Percentiles rank a stretch among this genome's conserved stretches.
Conservation (phyloP, 2,113 vertebrate species). For the Platysteira castanea region DNA sequence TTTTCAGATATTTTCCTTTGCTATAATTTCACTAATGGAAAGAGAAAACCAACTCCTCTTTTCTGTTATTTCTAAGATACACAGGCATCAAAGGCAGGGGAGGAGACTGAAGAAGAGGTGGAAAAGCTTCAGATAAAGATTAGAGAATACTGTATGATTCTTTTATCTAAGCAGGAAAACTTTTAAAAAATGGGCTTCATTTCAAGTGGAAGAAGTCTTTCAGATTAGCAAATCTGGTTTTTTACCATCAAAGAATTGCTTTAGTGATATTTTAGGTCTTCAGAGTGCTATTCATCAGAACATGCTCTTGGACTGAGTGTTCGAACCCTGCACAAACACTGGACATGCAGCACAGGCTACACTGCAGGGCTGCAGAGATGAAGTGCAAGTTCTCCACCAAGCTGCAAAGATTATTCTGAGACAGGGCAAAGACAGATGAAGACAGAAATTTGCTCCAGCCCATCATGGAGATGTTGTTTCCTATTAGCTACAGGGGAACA, state of each 20-base stretch:
- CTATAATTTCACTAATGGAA: background rate
- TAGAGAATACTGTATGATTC: background rate
- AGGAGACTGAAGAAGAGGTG: background rate
- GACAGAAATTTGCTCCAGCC: background rate
- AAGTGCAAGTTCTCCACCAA: background rate
- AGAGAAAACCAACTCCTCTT: background rate
- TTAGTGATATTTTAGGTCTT: background rate
- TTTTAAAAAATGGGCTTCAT: background rate
- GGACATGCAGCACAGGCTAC: background rate
- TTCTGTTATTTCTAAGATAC: background rate
- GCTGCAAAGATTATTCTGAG: background rate
- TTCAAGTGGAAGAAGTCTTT: background rate
- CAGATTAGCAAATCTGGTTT: background rate
- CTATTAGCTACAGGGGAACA: background rate
- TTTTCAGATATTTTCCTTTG: background rate
- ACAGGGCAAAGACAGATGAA: background rate
- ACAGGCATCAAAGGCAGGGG: background rate
- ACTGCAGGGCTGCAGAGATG: background rate
- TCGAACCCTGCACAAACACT: background rate
- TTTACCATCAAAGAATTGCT: background rate
- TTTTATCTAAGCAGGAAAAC: background rate
- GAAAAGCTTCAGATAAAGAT: background rate
- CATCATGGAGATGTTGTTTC: background rate
- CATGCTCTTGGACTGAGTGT: background rate
- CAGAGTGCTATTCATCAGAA: background rate